Evolutionary conservation across 53 echinoderm and acorn worm genomes (phyloP), one percentile per base, ranked within the genome.

Genomic region (Paracentrotus lividus): DNA sequence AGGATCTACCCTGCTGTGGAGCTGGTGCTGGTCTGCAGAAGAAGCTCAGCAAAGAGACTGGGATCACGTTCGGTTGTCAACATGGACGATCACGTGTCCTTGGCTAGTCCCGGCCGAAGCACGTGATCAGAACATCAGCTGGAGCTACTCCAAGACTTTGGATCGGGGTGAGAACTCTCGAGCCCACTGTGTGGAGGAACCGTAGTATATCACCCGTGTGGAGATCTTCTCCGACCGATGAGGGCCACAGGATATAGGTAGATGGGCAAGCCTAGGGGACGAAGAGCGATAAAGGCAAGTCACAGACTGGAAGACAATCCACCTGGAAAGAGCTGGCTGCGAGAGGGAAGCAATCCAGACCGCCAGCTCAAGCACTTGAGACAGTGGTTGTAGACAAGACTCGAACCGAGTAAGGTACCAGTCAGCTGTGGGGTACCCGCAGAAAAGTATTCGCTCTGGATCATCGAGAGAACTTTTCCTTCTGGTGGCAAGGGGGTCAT

Each of bases 41-140:
- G n/a, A 51, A 32, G 87, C 86, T 33, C 94, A 94, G 42, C 29
- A 69, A 38, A 88, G n/a, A n/a, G n/a, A 88, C 31, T 94, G 94
- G 94, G 75, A 56, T 15, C n/a, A n/a, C 47, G 3, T 94, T 94
- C 53, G 81, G 56, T 13, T 57, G 27, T 0, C 21, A 8, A n/a
- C n/a, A 77, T 88, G 0, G 88, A 94, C n/a, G 60, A 90, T 65
- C 85, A 84, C 4, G 94, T 94, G 2, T 60, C 94, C 31, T 49
- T 94, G 0, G 13, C 55, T n/a, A n/a, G 8, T 2, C 9, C 18
- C 55, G 55, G 5, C 55, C 55, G 1, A 55, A 15, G 55, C n/a
- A n/a, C n/a, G 2, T 2, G 55, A 1, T 7, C 8, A 20, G 9
- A 10, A n/a, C n/a, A n/a, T n/a, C 55, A 4, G 2, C 2, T 4